phyloP scores from a whole-genome alignment of 2,113 vertebrate genomes.

The Platanista minor region DNA sequence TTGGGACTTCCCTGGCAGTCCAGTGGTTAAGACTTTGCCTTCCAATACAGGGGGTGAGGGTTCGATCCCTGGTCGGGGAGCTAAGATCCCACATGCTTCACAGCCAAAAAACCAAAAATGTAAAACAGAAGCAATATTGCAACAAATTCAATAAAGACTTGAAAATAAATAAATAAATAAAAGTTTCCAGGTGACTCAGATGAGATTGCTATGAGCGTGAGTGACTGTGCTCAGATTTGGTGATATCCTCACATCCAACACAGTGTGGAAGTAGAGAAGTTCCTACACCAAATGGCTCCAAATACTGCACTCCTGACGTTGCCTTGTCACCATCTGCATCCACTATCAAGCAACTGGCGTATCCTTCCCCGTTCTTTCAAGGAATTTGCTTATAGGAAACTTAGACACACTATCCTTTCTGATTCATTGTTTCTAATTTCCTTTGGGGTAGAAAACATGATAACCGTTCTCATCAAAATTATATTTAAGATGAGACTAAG shows the following conservation, averaged over 20 bases:
- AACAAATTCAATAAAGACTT: too few relatives aligned
- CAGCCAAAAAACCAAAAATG: too few relatives aligned
- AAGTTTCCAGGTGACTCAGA: neutral
- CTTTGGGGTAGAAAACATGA: neutral
- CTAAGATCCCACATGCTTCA: too few relatives aligned
- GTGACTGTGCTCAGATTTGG: neutral
- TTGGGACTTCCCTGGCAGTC: neutral
- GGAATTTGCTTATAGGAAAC: slow-evolving; percentile 1
- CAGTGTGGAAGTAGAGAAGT: neutral
- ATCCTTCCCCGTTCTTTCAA: neutral
- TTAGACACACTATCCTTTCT: neutral
- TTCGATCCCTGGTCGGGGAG: too few relatives aligned
- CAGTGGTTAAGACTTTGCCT: too few relatives aligned
- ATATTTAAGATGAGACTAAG: neutral
- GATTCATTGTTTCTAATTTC: neutral
- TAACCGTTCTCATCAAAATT: neutral
- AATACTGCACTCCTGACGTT: neutral
- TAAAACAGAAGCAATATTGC: too few relatives aligned
- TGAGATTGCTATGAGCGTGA: neutral
- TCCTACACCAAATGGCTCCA: neutral
- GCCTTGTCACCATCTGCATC: neutral
- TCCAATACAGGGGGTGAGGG: too few relatives aligned
- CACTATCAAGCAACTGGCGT: neutral
- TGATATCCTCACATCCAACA: neutral
- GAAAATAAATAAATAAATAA: too few relatives aligned